Conservation (phyloP, 2,888 invertebrate genomes). For the Phyto melanocephala region DNA sequence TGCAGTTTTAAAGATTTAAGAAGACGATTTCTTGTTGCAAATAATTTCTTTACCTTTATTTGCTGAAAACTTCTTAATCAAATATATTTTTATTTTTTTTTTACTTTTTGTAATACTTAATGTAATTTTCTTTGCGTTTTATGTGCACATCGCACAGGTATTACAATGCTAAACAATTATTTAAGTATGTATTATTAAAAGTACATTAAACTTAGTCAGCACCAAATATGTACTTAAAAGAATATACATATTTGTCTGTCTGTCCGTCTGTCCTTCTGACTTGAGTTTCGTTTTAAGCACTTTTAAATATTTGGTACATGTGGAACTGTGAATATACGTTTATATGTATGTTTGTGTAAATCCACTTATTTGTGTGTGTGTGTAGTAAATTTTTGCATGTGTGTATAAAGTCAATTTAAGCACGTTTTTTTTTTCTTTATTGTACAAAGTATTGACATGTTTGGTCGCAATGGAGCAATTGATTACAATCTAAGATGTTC, state of each 20-base stretch:
- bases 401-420: slow-evolving; percentile 5
- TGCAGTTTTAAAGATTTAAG: too few relatives aligned
- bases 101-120: not conserved
- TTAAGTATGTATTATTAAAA: slow-evolving; percentile 72
- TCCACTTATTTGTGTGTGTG: not conserved
- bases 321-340: not conserved
- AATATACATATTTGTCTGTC: not conserved
- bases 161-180: slow-evolving; percentile 55
- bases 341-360: not conserved
- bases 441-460: slow-evolving; percentile 34
- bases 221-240: not conserved
- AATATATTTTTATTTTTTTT: not conserved
- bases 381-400: not conserved
- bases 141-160: slow-evolving; percentile 6
- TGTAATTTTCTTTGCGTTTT: not conserved
- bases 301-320: not conserved
- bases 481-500: slow-evolving; percentile 66
- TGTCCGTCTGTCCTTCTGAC: not conserved
- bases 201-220: slow-evolving; percentile 73
- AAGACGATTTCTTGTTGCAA: too few relatives aligned
- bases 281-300: slow-evolving; percentile 6
- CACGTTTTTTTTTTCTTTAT: slow-evolving; percentile 27
- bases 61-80: not conserved
- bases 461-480: slow-evolving; percentile 70
- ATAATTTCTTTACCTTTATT: slow-evolving; percentile 2